Base-by-base conservation (phyloP, 2,888 invertebrate genomes). In the Pachycephus smyrnensis region DNA sequence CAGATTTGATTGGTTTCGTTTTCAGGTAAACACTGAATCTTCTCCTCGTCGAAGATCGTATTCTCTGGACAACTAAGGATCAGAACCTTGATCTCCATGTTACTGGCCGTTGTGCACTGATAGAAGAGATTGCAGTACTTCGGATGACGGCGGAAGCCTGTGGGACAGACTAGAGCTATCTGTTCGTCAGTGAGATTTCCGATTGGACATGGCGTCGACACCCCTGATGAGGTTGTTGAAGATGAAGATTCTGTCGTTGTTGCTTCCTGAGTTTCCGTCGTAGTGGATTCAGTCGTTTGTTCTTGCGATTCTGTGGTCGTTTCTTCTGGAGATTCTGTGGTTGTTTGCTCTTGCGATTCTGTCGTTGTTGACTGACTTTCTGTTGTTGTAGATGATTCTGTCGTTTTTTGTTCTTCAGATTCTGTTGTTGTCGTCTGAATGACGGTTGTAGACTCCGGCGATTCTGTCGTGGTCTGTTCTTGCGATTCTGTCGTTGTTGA, bases 41-140 rank as follows among this genome's bases (percentile, higher is more conserved):
- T 93, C 80, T 92, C 92, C 87, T 96, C 95, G 86, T 96, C 96
- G 86, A 95, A 97, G 76, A 96, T 94, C 0, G 96, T 96, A 79
- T 94, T 94, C 83, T 95, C 94, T 15, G 96, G 96, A 90, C 97
- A 97, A 83, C 94, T 94, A 84, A 97, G 94, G 12, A 95, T 93
- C 2, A 96, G 93, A 81, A 97, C 93, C 88, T 95, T 96, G n/a
- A 95, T 92, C 83, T 96, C 95, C 88, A 95, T 94, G 73, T 92
- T 94, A 37, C 94, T 93, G 11, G 94, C 92, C 84, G 94, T 94
- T 31, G 95, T 95, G 86, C 97, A 97, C 90, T 97, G 97, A 89
- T 97, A 97, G 92, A 97, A 97, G 85, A 96, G 91, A 87, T 96
- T 96, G 86, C 97, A 97, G 88, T 95, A 95, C 89, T 95, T 96